Conservation (phyloP, 2,797 vertebrate species). For the Bradypus variegatus region DNA sequence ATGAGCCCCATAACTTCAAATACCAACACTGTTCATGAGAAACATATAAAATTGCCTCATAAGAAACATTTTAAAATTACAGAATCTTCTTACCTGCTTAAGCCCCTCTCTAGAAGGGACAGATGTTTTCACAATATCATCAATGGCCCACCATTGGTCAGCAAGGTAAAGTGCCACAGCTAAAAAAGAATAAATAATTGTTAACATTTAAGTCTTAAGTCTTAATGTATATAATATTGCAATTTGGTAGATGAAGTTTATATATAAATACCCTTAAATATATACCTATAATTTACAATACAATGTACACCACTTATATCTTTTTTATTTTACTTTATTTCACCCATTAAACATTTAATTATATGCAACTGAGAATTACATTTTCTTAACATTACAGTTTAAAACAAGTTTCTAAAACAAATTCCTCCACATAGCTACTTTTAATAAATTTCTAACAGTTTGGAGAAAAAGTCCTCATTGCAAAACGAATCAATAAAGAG, state of each 20-base stretch:
- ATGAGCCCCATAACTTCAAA: neutral
- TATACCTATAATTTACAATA: neutral
- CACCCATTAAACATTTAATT: conserved; percentile 21
- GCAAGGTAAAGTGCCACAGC: conserved; percentile 86
- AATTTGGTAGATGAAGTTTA: neutral
- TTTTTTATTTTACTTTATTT: conserved; percentile 27
- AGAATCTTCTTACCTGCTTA: conserved; percentile 73
- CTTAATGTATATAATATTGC: neutral
- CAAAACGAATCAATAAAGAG: conserved; percentile 52
- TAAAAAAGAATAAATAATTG: conserved; percentile 47
- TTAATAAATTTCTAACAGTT: conserved; percentile 25
- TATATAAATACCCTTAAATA: neutral
- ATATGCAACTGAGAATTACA: conserved; percentile 34
- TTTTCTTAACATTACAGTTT: conserved; percentile 38
- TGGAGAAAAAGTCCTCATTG: conserved; percentile 23
- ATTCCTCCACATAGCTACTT: conserved; percentile 18
- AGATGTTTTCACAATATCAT: conserved; percentile 84
- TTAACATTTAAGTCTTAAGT: conserved; percentile 23
- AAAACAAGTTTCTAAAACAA: neutral
- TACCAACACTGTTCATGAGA: neutral
- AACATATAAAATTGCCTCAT: neutral
- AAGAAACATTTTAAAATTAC: neutral
- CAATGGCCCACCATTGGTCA: conserved; percentile 85
- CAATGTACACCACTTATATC: neutral
- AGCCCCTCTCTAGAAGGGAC: conserved; percentile 77